Evolutionary conservation across 2,888 invertebrate genomes (phyloP), one percentile per base, ranked within the genome.

Genomic region (Meiosimyza platycephala): DNA sequence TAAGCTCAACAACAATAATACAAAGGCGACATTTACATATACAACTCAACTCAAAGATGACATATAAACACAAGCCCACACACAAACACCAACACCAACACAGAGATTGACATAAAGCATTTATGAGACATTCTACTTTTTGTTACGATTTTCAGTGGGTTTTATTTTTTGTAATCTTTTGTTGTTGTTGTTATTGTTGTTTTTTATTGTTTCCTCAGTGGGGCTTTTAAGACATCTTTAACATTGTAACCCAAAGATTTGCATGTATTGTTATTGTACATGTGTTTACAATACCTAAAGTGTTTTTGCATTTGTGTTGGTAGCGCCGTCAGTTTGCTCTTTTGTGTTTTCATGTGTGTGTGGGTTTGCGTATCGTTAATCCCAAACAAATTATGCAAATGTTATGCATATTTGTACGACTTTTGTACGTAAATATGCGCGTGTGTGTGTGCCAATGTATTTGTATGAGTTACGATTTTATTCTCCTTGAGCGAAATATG

Each of bases 331-430:
- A 11, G 57, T 12, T 18, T 57, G 28, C 28, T 12, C 55, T 22
- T 16, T 13, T 57, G 18, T 57, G 7, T 2, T 2, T 54, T 13
- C 4, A 55, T 55, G 22, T 55, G 12, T 9, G 50, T 48, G 59
- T 59, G 57, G 16, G 50, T 51, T 55, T 13, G 67, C 55, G n/a
- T 57, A 12, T 50, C 15, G 51, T 48, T 50, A 59, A 59, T 57
- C 69, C 51, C 13, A 47, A 69, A 60, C 69, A 69, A 60, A 69
- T 69, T 69, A 60, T 60, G 69, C 59, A 69, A 69, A 69, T 69
- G 16, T 59, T 50, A 69, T 69, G 69, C 69, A 69, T n/a, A 57
- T 16, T 57, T 57, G n/a, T 13, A 6, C 50, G 54, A 11, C 54
- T 40, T 11, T n/a, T 55, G 55, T 55, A 2, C 22, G 55, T 16